Base-by-base conservation (phyloP, 2,113 vertebrate genomes). In the Eidolon helvum region DNA sequence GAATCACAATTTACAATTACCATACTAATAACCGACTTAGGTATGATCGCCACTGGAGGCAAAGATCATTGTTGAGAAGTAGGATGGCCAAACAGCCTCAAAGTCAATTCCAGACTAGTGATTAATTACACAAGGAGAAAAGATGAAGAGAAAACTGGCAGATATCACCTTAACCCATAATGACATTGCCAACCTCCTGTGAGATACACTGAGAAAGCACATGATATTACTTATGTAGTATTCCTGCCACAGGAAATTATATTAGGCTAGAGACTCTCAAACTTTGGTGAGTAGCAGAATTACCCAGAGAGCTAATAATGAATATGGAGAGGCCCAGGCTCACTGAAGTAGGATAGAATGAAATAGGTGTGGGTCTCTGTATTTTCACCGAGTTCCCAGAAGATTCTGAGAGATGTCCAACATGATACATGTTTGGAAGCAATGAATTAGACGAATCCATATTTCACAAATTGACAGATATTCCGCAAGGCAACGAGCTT, bases 391-490 rank as follows among this genome's bases (percentile, higher is more conserved):
- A 35, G 63, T 48, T 92, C 53, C 19, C 45, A 77, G 74, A 26
- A 28, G 28, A 88, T 77, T 38, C 28, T 69, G 53, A 55, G 30
- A 48, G 21, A 26, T 1, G 30, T 33, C 63, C 24, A 50, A 30
- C 4, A 50, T 50, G 5, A 57, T 21, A 21, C 19, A 30, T 48
- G 8, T 59, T 75, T 68, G 4, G 57, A 88, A 83, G 15, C 30
- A 50, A 28, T 68, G n/a, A 83, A 55, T 78, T 82, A 94, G 88
- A 78, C 33, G 87, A 72, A 72, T 18, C 7, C 26, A 1, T 10
- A 57, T 79, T 88, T 88, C 40, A 85, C 55, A 79, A 74, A 50
- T 12, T 30, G n/a, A 77, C 30, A 82, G 61, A 12, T 14, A 77
- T 90, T 92, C 40, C 78, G 30, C n/a, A 68, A 90, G 48, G 16